Evolutionary conservation across 2,888 invertebrate species (phyloP), one percentile per base, ranked within the genome.

Genomic region (Thecocarcelia acutangulata): DNA sequence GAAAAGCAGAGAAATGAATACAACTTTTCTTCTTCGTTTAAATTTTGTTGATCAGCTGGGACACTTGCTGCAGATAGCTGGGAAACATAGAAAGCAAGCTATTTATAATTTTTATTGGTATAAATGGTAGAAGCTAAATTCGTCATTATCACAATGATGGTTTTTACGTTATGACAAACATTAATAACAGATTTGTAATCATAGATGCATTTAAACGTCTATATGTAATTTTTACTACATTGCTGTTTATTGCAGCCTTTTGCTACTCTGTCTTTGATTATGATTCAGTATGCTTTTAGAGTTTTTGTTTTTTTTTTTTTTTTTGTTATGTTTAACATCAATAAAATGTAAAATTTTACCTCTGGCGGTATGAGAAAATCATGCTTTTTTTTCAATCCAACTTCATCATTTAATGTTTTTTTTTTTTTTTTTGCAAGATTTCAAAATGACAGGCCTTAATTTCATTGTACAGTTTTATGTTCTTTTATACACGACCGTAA

Each of bases 401-500:
- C 37, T 40, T 58, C 66, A 54, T 75, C 17, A 59, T 68, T 66
- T 12, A 24, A 19, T 5, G 1, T 37, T 37, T 19, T 12, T 13
- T 42, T 5, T 0, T 3, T 40, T 61, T 52, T 44, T 68, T 61
- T 54, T 48, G 21, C 59, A 33, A 13, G 46, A 19, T 64, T 44
- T 75, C 21, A 54, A n/a, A 76, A 76, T 61, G 63, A 70, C 63
- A 64, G 63, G 48, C 70, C 69, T 70, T 54, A 52, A 70, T 63
- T 63, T 37, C n/a, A 6, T 9, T 59, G 48, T 40, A 24, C 3
- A 40, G 19, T 48, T 64, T 63, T 50, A 13, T 58, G 3, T 42
- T 68, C 19, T 28, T 44, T 69, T 37, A 2, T 46, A 3, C 42
- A 64, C 21, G 15, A 48, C 17, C 46, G n/a, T 44, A 42, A 44